phyloP scores from a whole-genome alignment of 2,797 vertebrate species.

The Apogon talboti region DNA sequence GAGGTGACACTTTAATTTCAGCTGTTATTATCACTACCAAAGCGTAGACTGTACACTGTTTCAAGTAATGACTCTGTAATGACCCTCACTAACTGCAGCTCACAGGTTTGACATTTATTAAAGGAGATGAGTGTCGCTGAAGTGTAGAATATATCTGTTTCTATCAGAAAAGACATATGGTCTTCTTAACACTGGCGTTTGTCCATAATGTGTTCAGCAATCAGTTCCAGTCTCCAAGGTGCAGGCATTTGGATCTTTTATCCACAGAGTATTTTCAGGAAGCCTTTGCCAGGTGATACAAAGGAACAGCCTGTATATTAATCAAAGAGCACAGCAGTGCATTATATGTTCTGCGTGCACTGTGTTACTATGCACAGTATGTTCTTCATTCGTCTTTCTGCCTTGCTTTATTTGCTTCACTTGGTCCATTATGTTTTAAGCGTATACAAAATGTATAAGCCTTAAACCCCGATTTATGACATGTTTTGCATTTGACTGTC shows the following conservation, averaged over 20 bases:
- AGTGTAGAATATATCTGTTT: conserved; percentile 48
- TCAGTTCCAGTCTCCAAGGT: conserved; percentile 23
- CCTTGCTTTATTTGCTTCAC: too few relatives aligned
- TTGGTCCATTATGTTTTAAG: too few relatives aligned
- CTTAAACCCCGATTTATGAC: too few relatives aligned
- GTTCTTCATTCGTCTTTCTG: too few relatives aligned
- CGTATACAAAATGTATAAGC: too few relatives aligned
- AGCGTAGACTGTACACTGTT: conserved; percentile 32
- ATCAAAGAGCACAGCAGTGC: background rate
- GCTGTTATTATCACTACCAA: conserved; percentile 65
- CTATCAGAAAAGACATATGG: conserved; percentile 39
- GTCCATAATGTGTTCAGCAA: conserved; percentile 27
- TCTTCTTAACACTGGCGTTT: conserved; percentile 20
- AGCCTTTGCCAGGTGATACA: conserved; percentile 13
- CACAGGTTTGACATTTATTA: conserved; percentile 69
- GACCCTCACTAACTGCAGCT: conserved; percentile 57
- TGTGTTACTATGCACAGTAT: too few relatives aligned
- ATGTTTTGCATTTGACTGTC: too few relatives aligned
- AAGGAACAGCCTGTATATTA: conserved; percentile 4
- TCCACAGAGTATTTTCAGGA: conserved; percentile 28
- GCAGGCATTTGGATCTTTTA: conserved; percentile 33
- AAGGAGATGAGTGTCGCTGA: conserved; percentile 30
- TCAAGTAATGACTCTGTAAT: conserved; percentile 69
- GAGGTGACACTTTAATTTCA: conserved; percentile 75
- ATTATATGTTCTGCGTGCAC: too few relatives aligned